Conservation (phyloP, 2,888 invertebrate species). For the Pollenia angustigena region DNA sequence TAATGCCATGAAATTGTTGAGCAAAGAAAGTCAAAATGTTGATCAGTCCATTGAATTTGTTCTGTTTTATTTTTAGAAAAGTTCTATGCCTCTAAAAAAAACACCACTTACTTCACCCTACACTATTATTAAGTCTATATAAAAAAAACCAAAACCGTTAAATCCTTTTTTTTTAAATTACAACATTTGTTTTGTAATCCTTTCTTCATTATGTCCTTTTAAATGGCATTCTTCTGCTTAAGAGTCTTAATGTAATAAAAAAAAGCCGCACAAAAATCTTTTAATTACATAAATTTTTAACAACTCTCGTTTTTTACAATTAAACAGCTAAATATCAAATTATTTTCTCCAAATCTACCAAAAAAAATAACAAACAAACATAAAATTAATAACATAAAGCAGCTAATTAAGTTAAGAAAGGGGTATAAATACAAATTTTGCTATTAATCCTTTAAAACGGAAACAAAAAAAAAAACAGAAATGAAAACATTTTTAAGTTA, state of each 20-base stretch:
- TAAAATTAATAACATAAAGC: slow-evolving; percentile 72
- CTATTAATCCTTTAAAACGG: slow-evolving; percentile 21
- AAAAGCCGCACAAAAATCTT: slow-evolving; percentile 71
- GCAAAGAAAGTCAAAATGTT: no score
- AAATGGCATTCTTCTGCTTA: not conserved
- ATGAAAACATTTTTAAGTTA: slow-evolving; percentile 71
- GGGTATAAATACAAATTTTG: slow-evolving; percentile 23
- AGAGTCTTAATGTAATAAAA: slow-evolving; percentile 7
- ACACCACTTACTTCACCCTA: no score
- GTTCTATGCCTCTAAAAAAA: no score
- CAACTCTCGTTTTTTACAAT: slow-evolving; percentile 60
- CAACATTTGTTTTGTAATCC: slow-evolving; percentile 24
- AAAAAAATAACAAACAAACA: slow-evolving; percentile 7
- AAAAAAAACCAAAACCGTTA: not conserved
- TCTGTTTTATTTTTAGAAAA: no score
- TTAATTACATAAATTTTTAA: slow-evolving; percentile 77
- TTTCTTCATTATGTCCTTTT: slow-evolving; percentile 34
- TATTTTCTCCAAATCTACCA: slow-evolving; percentile 15
- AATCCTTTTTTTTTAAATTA: not conserved
- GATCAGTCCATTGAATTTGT: no score
- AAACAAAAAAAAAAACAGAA: slow-evolving; percentile 31
- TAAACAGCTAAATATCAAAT: slow-evolving; percentile 60
- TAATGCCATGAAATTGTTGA: no score
- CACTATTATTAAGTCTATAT: not conserved
- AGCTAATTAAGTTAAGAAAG: slow-evolving; percentile 79